phyloP scores from a whole-genome alignment of 2,888 invertebrate species.

The Acleris cristana region DNA sequence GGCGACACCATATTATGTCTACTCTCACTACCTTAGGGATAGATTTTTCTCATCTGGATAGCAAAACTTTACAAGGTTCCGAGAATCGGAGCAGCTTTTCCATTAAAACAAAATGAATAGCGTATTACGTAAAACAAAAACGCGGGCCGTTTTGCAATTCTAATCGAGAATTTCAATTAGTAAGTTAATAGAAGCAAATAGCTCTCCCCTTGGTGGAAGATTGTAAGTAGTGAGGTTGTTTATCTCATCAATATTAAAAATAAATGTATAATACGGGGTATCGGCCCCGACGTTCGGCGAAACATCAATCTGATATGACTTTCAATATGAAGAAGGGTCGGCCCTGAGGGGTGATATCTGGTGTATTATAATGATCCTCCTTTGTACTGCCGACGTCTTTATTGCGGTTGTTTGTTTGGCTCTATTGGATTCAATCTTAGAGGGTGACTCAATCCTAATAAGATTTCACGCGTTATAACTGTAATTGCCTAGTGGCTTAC shows the following conservation, averaged over 20 bases:
- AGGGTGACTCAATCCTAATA: slow-evolving; percentile 25
- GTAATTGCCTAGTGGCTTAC: slow-evolving; percentile 7
- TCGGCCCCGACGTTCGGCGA: slow-evolving; percentile 45
- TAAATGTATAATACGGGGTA: slow-evolving; percentile 49
- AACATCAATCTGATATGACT: slow-evolving; percentile 59
- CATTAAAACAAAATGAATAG: slow-evolving; percentile 9
- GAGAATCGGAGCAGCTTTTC: slow-evolving; percentile 39
- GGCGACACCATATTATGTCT: slow-evolving; percentile 52
- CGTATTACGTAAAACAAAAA: slow-evolving; percentile 8
- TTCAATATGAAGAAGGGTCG: slow-evolving; percentile 55
- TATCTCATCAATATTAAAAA: slow-evolving; percentile 48
- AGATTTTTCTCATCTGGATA: slow-evolving; percentile 52
- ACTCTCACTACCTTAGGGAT: slow-evolving; percentile 41
- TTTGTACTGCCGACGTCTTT: slow-evolving; percentile 59
- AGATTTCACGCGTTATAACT: slow-evolving; percentile 24
- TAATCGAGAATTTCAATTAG: slow-evolving; percentile 24
- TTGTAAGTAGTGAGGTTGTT: slow-evolving; percentile 22
- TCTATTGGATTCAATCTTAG: slow-evolving; percentile 29
- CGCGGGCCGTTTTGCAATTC: slow-evolving; percentile 24
- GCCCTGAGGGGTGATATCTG: slow-evolving; percentile 52
- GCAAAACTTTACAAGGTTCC: slow-evolving; percentile 31
- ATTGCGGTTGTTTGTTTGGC: slow-evolving; percentile 50
- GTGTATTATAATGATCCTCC: slow-evolving; percentile 59
- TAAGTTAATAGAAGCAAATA: slow-evolving; percentile 20
- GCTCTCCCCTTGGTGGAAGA: slow-evolving; percentile 9